Conservation (phyloP, 2,113 vertebrate genomes). For the Orientallactaga bullata region DNA sequence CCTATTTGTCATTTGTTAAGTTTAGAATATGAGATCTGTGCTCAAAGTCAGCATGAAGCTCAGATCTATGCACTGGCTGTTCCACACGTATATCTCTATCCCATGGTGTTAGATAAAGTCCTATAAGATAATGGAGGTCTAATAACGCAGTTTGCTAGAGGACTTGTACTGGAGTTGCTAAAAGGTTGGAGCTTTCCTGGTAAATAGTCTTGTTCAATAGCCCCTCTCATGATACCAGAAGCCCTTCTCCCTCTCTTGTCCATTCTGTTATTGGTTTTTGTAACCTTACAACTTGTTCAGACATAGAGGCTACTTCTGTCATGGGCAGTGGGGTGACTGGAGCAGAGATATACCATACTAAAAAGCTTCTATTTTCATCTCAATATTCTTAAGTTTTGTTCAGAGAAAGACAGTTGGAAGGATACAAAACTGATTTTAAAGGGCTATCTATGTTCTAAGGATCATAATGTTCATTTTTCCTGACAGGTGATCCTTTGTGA, state of each 20-base stretch:
- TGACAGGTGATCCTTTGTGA: neutral
- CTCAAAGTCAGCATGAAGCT: constrained; percentile 31
- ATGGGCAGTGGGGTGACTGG: neutral
- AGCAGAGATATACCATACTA: neutral
- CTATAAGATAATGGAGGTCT: constrained; percentile 3
- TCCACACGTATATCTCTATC: neutral
- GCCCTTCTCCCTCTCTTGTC: neutral
- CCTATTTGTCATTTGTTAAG: no score
- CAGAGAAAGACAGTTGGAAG: neutral
- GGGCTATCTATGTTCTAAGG: neutral
- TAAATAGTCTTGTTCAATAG: neutral
- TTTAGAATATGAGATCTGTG: neutral
- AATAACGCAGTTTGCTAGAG: neutral
- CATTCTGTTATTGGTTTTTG: neutral
- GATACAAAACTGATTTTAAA: constrained; percentile 41
- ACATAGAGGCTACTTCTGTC: neutral
- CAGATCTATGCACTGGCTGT: neutral
- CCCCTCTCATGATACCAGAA: neutral
- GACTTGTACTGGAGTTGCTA: neutral
- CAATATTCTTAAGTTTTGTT: neutral
- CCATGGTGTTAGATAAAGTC: neutral
- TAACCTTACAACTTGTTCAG: neutral
- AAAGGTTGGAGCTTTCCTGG: neutral
- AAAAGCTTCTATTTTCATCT: neutral
- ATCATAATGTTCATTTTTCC: constrained; percentile 15